Percentiles rank a stretch among this genome's conserved stretches.
Evolutionary conservation across 1,140 invertebrate species (phyloP).

Genomic region (Fopius arisanus): DNA sequence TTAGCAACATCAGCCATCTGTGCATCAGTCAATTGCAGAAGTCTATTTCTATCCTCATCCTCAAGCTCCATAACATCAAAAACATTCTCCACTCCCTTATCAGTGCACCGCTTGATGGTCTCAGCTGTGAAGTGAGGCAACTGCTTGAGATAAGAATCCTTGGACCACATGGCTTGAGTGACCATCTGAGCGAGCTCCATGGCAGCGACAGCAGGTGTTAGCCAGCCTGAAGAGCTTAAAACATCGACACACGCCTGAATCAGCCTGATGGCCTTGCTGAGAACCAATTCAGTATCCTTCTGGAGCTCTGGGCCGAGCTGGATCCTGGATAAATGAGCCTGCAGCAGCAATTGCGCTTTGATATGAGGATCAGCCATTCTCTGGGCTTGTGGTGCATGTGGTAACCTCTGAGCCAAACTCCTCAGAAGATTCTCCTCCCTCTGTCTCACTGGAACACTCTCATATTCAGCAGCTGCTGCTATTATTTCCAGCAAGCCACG

Average conservation of each 20-base stretch:
- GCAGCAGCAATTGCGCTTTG: constrained; percentile 95
- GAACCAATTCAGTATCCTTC: constrained; percentile 92
- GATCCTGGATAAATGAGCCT: constrained; percentile 94
- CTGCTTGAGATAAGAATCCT: constrained; percentile 97
- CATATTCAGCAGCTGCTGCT: constrained; percentile 96
- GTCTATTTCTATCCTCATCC: constrained; percentile 87
- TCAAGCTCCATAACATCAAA: constrained; percentile 99
- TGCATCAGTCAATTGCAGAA: constrained; percentile 83
- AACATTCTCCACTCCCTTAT: constrained; percentile 93
- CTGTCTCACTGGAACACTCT: constrained; percentile 92
- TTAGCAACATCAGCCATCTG: constrained; percentile 97
- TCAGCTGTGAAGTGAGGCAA: constrained; percentile 94
- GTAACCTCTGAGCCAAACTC: constrained; percentile 78
- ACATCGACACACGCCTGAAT: constrained; percentile 99
- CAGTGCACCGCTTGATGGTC: constrained; percentile 89
- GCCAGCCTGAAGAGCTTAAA: constrained; percentile 96
- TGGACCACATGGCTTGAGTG: constrained; percentile 99
- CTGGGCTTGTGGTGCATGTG: constrained; percentile 72
- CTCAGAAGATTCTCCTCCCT: constrained; percentile 91
- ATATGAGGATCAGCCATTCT: constrained; percentile 96
- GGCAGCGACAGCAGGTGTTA: constrained; percentile 95
- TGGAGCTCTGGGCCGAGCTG: constrained; percentile 95
- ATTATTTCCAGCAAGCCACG: constrained; percentile 97
- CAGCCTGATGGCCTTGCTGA: constrained; percentile 86
- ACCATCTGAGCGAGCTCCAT: constrained; percentile 99